A percentile compares a stretch with the other conserved stretches of the same genome.
Evolutionary conservation across 2,113 vertebrate species (phyloP).

Genomic region (Dascyllus trimaculatus): DNA sequence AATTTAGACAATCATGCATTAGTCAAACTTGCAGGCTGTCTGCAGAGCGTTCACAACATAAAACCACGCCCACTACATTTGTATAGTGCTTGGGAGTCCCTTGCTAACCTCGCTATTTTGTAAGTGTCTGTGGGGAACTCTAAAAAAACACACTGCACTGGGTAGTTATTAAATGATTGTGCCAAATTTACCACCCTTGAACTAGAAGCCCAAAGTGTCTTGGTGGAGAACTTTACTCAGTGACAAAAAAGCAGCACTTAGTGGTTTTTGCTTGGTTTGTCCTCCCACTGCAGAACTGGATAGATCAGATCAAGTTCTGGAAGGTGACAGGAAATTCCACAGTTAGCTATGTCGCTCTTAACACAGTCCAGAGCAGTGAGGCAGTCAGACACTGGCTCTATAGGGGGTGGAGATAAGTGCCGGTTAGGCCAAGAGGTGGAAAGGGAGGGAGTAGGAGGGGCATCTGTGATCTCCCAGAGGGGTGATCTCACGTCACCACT

Average conservation of each 20-base stretch:
- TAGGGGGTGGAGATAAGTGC: conserved; percentile 67
- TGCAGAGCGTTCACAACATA: conserved; percentile 16
- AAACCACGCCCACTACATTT: neutral
- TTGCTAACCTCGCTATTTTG: conserved; percentile 1
- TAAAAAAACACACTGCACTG: neutral
- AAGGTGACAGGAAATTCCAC: conserved; percentile 77
- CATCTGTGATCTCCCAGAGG: neutral
- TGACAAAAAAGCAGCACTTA: conserved; percentile 77
- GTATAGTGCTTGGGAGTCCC: neutral
- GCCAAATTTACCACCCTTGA: conserved; percentile 38
- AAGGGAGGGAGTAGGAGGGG: neutral
- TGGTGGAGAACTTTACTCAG: conserved; percentile 52
- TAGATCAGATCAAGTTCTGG: conserved; percentile 54
- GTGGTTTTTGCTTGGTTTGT: conserved; percentile 77
- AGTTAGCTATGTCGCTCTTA: conserved; percentile 57
- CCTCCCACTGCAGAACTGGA: conserved; percentile 48
- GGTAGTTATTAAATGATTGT: conserved; percentile 32
- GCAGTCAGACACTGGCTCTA: conserved; percentile 60
- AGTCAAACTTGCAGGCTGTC: conserved; percentile 30
- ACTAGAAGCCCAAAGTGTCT: conserved; percentile 47
- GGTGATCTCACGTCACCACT: conserved; percentile 85
- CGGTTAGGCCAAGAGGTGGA: conserved; percentile 33
- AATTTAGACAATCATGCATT: conserved; percentile 22
- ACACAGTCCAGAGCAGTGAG: conserved; percentile 67
- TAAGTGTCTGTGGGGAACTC: neutral